Evolutionary conservation across 2,113 vertebrate genomes (phyloP).

Genomic region (Stercorarius parasiticus): DNA sequence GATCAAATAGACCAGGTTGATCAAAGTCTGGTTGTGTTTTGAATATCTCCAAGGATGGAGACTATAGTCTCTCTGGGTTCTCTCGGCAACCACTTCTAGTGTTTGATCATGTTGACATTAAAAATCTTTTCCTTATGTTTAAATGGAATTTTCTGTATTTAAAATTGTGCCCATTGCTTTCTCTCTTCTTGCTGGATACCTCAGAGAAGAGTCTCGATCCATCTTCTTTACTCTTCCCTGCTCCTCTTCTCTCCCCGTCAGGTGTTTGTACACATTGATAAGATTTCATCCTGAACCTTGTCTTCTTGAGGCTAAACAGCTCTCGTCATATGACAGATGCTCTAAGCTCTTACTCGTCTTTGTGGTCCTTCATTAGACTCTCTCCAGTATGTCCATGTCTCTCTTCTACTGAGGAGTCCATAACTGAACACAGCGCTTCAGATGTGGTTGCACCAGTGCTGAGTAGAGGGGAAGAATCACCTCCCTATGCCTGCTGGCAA

Average conservation of each 20-base stretch:
- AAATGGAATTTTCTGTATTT: background rate
- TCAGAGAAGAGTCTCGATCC: background rate
- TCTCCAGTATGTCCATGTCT: background rate
- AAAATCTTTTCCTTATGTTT: background rate
- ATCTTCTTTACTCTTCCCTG: background rate
- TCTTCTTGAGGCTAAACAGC: background rate
- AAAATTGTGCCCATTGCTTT: background rate
- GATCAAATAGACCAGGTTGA: background rate
- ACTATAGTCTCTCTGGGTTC: background rate
- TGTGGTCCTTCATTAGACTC: background rate
- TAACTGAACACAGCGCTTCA: background rate
- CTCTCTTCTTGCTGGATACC: background rate
- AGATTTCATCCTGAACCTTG: background rate
- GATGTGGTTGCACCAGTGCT: background rate
- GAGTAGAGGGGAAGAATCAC: background rate
- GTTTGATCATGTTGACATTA: background rate
- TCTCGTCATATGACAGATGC: background rate
- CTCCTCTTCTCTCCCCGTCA: too few species aligned
- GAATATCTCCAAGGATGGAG: background rate
- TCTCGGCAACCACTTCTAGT: background rate
- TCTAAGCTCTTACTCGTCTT: background rate
- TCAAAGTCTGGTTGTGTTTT: background rate
- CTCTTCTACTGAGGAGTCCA: background rate
- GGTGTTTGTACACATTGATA: background rate
- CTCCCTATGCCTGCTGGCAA: background rate